Conservation (phyloP, 2,113 vertebrate genomes). For the Melanostigma gelatinosum region DNA sequence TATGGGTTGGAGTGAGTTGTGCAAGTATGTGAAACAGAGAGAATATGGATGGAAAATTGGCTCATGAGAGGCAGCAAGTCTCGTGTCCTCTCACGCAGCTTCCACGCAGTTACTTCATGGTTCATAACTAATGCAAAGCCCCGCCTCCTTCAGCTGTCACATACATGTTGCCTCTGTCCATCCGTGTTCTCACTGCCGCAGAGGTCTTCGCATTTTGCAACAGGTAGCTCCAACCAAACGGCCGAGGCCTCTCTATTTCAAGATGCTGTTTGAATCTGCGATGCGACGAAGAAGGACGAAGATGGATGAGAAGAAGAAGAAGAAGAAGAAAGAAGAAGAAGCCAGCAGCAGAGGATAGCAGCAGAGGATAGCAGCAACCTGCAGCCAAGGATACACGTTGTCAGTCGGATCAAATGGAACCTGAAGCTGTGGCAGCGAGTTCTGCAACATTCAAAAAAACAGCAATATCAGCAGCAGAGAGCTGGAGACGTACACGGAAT, state of each 20-base stretch:
- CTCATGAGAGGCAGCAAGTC: neutral
- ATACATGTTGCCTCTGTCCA: neutral
- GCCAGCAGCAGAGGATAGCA: too few relatives aligned
- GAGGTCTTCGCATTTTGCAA: neutral
- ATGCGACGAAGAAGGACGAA: too few relatives aligned
- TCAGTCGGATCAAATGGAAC: too few relatives aligned
- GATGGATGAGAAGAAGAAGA: too few relatives aligned
- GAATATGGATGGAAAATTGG: neutral
- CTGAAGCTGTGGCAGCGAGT: neutral
- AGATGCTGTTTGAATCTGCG: too few relatives aligned
- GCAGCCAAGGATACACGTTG: too few relatives aligned
- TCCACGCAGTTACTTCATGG: neutral
- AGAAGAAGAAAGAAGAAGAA: too few relatives aligned
- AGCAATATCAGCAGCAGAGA: neutral
- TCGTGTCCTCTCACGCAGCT: neutral
- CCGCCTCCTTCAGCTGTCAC: neutral
- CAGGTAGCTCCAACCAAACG: neutral
- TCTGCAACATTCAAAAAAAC: too few relatives aligned
- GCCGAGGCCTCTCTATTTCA: too few relatives aligned
- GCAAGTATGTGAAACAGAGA: neutral
- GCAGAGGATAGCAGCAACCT: too few relatives aligned
- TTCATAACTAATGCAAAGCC: conserved; percentile 24
- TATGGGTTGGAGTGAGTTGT: neutral
- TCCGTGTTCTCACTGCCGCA: neutral
- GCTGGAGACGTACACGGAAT: too few relatives aligned